phyloP scores from a whole-genome alignment of 2,797 vertebrate species.

The Danio kyathit region DNA sequence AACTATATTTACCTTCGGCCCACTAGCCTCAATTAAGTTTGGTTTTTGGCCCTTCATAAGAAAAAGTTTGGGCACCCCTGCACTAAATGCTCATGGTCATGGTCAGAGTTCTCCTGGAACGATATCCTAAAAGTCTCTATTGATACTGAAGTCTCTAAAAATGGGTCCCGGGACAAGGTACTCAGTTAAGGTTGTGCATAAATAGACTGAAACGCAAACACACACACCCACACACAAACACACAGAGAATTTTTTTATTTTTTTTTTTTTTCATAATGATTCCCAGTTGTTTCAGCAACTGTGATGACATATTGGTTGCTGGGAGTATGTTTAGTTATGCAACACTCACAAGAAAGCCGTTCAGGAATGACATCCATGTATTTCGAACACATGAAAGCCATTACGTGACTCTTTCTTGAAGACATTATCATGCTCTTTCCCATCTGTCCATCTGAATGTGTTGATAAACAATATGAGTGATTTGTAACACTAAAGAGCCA shows the following conservation, averaged over 20 bases:
- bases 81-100: neutral
- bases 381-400: slow-evolving; percentile 30
- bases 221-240: neutral
- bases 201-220: neutral
- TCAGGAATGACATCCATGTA: slow-evolving; percentile 39
- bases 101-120: neutral
- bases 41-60: too few relatives aligned
- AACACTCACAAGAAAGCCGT: slow-evolving; percentile 48
- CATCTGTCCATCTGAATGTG: slow-evolving; percentile 39
- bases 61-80: too few relatives aligned
- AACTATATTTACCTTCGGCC: too few relatives aligned
- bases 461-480: slow-evolving; percentile 59
- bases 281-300: slow-evolving; percentile 22
- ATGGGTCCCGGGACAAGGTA: neutral
- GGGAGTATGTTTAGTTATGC: slow-evolving; percentile 41
- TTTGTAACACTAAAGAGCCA: slow-evolving; percentile 29
- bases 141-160: neutral
- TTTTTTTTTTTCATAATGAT: neutral
- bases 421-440: slow-evolving; percentile 23
- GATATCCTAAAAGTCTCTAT: neutral
- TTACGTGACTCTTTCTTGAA: slow-evolving; percentile 34
- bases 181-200: slow-evolving; percentile 8
- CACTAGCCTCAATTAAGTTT: too few relatives aligned
- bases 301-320: slow-evolving; percentile 5
- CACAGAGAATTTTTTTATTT: neutral